These are phyloP conservation scores for Oryzias curvinotus DNA, from an alignment of 2,113 vertebrate genomes.

Conservation along the genomic window DNA sequence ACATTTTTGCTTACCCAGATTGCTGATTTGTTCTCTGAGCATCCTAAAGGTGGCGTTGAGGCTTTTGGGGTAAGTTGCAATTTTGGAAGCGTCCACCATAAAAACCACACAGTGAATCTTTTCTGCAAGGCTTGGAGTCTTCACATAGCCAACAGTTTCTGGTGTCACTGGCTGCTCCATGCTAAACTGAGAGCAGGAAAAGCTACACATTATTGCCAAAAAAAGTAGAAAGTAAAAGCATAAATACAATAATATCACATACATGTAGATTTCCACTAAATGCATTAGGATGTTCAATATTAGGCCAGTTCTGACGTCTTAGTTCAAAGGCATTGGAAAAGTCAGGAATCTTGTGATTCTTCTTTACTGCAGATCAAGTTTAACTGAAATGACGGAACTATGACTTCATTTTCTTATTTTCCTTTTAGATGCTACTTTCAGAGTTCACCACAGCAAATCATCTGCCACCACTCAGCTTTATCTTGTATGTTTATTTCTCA, in stretches of 20 bases:
- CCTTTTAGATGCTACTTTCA: no score
- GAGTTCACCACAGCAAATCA: no score
- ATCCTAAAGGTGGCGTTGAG: conserved; percentile 54
- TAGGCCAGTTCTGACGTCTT: no score
- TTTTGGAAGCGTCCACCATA: conserved; percentile 63
- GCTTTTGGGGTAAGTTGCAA: conserved; percentile 51
- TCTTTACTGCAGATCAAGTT: no score
- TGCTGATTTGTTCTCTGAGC: conserved; percentile 72
- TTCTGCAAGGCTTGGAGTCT: conserved; percentile 55
- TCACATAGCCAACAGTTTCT: conserved; percentile 63
- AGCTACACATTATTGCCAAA: neutral
- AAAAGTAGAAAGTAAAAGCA: neutral
- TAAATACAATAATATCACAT: accelerated
- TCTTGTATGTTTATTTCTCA: no score
- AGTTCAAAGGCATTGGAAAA: no score
- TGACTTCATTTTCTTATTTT: no score
- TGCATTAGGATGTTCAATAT: no score
- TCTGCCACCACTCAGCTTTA: no score
- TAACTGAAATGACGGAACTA: no score
- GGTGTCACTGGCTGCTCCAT: conserved; percentile 55
- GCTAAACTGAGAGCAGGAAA: conserved; percentile 54
- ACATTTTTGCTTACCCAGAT: conserved; percentile 64
- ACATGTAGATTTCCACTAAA: no score
- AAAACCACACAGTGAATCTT: conserved; percentile 76
- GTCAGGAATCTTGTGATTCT: no score